Evolutionary conservation across 2,797 vertebrate species (phyloP).

Genomic region (Bufotes viridis): DNA sequence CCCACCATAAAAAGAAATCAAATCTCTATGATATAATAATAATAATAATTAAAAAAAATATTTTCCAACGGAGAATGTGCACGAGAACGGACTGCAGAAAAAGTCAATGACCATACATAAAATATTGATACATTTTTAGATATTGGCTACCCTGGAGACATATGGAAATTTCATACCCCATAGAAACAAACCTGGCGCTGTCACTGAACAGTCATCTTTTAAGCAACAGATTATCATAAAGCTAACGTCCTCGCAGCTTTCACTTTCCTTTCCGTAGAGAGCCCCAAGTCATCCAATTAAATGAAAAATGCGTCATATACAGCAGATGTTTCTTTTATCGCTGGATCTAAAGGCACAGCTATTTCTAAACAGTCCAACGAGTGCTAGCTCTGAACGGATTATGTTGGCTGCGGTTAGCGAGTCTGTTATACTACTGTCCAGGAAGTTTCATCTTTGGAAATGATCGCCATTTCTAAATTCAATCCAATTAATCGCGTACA

Average conservation of each 20-base stretch:
- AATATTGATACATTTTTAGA: slow-evolving; percentile 5
- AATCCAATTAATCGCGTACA: slow-evolving; percentile 1
- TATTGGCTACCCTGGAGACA: not conserved
- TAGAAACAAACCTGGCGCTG: not conserved
- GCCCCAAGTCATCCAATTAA: slow-evolving; percentile 2
- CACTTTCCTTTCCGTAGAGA: slow-evolving; percentile 14
- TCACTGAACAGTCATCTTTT: not conserved
- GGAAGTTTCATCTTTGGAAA: slow-evolving; percentile 7
- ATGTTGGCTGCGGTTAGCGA: not conserved
- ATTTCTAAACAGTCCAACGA: not conserved
- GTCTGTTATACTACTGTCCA: not conserved
- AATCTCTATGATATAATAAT: not conserved
- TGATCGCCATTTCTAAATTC: not conserved
- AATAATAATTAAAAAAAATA: not conserved
- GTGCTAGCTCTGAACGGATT: not conserved
- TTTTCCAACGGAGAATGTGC: not conserved
- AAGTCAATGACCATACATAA: slow-evolving; percentile 17
- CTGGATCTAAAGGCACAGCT: slow-evolving; percentile 7
- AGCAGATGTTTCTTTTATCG: slow-evolving; percentile 2
- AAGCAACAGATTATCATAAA: not conserved
- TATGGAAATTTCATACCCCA: not conserved
- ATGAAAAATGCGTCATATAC: slow-evolving; percentile 4
- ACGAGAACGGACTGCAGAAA: not conserved
- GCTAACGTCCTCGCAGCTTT: not conserved
- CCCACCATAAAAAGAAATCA: not conserved